Evolutionary conservation across 2,113 vertebrate genomes (phyloP), one percentile per base, ranked within the genome.

Genomic region (Thermophis baileyi): DNA sequence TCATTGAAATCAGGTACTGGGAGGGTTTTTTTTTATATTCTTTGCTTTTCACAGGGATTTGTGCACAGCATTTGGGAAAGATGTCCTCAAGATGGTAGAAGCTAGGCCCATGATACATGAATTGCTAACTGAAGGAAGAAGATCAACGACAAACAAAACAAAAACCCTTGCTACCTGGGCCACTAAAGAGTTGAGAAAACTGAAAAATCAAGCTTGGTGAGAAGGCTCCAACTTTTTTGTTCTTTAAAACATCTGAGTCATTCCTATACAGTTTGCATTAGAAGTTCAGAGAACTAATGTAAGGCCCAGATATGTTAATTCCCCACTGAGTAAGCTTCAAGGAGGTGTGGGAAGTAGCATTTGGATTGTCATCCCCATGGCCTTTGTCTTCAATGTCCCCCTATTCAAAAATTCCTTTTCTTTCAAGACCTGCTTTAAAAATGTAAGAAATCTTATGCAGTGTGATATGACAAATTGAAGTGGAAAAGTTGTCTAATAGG

Each of bases 201-300:
- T 99, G 87, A 99, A 99, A 98, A 99, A 99, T 95, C 99, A 99
- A 97, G 99, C 99, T 98, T 99, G 99, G 99, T 99, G 96, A 97
- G 97, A 90, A 16, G 7, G 55, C 91, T 91, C 4, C 91, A 87
- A 60, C 25, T 1, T 0, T n/a, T 90, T 47, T 87, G 18, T 14
- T 87, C 57, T 51, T 90, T 74, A 57, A 54, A 47, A 53, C 25
- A 35, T 16, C 30, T 91, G 44, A 90, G 51, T 30, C 69, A 25
- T 85, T 55, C 40, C 25, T 54, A 40, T n/a, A 16, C 14, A 55
- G 25, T 51, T 85, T 88, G 12, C 16, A 44, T 74, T 49, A 47
- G 35, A 88, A 53, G 8, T 24, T 54, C 4, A 30, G 14, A 35
- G 53, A 44, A 85, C 24, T 44, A 54, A 57, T 63, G 85, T 27